Evolutionary conservation across 2,797 vertebrate genomes (phyloP).

Genomic region (Rhodeus uyekii): DNA sequence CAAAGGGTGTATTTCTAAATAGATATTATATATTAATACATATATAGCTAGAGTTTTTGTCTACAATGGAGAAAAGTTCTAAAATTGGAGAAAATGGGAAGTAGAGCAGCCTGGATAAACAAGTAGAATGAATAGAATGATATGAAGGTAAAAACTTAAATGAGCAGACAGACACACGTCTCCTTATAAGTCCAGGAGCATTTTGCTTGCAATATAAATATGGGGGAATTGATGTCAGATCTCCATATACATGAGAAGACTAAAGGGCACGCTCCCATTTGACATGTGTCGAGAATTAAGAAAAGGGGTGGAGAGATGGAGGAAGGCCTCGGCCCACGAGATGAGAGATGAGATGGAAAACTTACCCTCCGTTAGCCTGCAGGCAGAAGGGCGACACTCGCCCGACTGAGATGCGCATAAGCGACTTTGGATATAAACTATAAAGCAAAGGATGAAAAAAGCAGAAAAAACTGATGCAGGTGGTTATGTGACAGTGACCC

Average conservation of each 20-base stretch:
- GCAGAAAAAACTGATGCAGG: constrained; percentile 34
- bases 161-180: background rate
- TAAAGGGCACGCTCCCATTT: constrained; percentile 25
- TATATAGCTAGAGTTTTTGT: background rate
- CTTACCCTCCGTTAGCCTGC: constrained; percentile 10
- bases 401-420: constrained; percentile 26
- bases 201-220: constrained; percentile 20
- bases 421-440: constrained; percentile 19
- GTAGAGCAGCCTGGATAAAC: background rate
- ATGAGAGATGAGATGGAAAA: constrained; percentile 29
- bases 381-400: constrained; percentile 1
- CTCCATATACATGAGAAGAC: constrained; percentile 35
- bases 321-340: constrained; percentile 20
- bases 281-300: constrained; percentile 56
- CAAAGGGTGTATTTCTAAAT: background rate
- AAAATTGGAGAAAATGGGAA: background rate
- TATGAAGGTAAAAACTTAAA: background rate
- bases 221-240: constrained; percentile 31
- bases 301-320: constrained; percentile 24
- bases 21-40: background rate
- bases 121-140: background rate
- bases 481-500: constrained; percentile 60
- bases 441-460: constrained; percentile 23
- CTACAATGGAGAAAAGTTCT: background rate
- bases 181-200: constrained; percentile 4